Evolutionary conservation across 2,888 invertebrate species (phyloP).

Genomic region (Phrixothrix hirtus): DNA sequence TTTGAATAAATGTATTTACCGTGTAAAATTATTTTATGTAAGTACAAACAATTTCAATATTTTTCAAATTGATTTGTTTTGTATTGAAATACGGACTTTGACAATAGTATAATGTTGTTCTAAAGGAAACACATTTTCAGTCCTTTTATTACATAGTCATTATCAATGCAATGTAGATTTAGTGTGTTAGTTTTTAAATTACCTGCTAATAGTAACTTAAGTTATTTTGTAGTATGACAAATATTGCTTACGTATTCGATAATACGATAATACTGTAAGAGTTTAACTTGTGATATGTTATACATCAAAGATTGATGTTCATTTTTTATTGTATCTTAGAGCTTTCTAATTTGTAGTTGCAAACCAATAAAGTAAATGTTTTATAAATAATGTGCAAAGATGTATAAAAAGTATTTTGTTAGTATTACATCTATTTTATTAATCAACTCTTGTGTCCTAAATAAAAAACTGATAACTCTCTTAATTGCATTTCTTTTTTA

Average conservation of each 20-base stretch:
- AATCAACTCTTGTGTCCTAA: constrained; percentile 35
- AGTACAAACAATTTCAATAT: no score
- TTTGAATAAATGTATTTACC: constrained; percentile 42
- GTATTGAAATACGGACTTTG: constrained; percentile 13
- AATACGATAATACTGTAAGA: constrained; percentile 35
- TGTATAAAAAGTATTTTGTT: constrained; percentile 56
- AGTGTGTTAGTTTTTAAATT: constrained; percentile 13
- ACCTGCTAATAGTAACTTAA: constrained; percentile 1
- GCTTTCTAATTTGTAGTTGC: constrained; percentile 20
- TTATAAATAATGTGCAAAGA: constrained; percentile 47
- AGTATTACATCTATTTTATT: constrained; percentile 49
- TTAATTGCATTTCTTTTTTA: no score
- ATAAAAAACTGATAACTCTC: constrained; percentile 27
- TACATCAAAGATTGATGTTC: constrained; percentile 21
- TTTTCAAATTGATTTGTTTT: constrained; percentile 20
- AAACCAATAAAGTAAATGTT: constrained; percentile 18
- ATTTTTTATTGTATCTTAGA: constrained; percentile 16
- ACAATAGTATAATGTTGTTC: constrained; percentile 14
- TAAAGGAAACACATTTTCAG: neutral
- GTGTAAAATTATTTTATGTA: constrained; percentile 40
- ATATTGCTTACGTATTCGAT: constrained; percentile 12
- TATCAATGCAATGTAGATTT: constrained; percentile 42
- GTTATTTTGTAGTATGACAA: no score
- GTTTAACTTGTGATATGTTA: constrained; percentile 39
- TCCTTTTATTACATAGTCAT: constrained; percentile 31